Base-by-base conservation (phyloP, 2,888 invertebrate species). In the Cristatella mucedo region DNA sequence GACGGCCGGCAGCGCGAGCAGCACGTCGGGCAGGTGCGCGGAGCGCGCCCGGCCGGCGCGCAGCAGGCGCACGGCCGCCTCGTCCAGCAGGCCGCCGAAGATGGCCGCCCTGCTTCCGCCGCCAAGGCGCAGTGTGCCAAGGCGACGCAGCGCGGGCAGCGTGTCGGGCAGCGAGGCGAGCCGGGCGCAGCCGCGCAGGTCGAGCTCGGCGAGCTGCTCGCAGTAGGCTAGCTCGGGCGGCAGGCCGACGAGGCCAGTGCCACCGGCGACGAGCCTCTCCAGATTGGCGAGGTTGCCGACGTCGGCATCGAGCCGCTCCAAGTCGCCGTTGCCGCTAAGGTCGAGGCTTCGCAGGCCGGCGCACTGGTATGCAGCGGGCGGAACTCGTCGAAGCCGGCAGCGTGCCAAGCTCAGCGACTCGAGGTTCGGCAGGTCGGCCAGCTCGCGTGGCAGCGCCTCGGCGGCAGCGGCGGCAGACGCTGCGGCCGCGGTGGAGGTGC, bases 161-260 rank as follows among this genome's bases (percentile, higher is more conserved):
- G 61, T 62, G 42, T 66, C 65, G 1, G 66, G 66, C 22, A 66
- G 48, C 3, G 52, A 56, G 41, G 61, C 60, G 3, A 66, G 61
- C n/a, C n/a, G n/a, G n/a, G 50, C 49, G 46, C 65, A 65, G 1
- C 64, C 65, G 53, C 59, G 63, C 38, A 66, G 46, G 11, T 57
- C 46, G n/a, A 65, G 49, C 41, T 57, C 57, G 44, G 60, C 56
- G 18, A 66, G 49, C 26, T 62, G 56, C 44, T 64, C 61, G 47
- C 66, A 66, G 46, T 54, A 61, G 4, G 61, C 64, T 24, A 65
- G 59, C 48, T 66, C 66, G n/a, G 59, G 55, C 1, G 66, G 66
- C 19, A 66, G 51, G 2, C 57, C 57, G 11, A 54, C 53, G 18
- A 66, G 53, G 48, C 59, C 61, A 15, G 61, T 61, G 46, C 63